Evolutionary conservation across 64 coral and sea anemone species (phyloP), one percentile per base, ranked within the genome.

Genomic region (Pachyseris speciosa): DNA sequence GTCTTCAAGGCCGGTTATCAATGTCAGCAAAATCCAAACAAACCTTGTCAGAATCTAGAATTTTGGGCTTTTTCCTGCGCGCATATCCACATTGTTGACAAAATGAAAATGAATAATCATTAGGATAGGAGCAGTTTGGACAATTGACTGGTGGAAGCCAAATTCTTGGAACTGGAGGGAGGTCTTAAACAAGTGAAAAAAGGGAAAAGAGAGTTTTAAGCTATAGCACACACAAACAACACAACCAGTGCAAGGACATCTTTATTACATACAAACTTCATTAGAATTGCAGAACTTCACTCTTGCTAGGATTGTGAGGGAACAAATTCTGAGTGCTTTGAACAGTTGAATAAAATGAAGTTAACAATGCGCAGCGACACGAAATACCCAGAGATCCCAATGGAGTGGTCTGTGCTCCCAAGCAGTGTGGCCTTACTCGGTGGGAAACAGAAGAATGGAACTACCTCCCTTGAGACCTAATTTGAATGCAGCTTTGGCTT

Each of bases 351-450:
- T 26, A 64, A 28, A 27, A 27, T n/a, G 60, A 64, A 64, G 60
- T 64, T 64, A 28, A 25, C 22, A n/a, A 15, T 11, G 61, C 16
- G 6, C 60, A 64, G 8, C 6, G 43, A 67, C 38, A 45, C 60
- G 83, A 38, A 85, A 85, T 9, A 43, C 63, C 63, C 83, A 85
- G 7, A 85, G 64, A n/a, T 85, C 83, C 83, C 83, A 85, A 6
- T 39, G 36, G 34, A 85, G 63, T 8, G 83, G 83, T 13, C 63
- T 13, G 6, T 11, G 6, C 36, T 8, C 63, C 63, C 37, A 85
- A 29, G 44, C 16, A 19, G 71, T 19, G 34, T 16, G 36, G 22
- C 26, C 58, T 39, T 2, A 24, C 36, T 64, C 63, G n/a, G 79
- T 32, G 7, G 79, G 79, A 7, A 83, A 83, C 9, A 69, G 37